Percentiles rank a stretch among this genome's conserved stretches.
Conservation (phyloP, 2,797 vertebrate species). For the Centropyge bicolor region DNA sequence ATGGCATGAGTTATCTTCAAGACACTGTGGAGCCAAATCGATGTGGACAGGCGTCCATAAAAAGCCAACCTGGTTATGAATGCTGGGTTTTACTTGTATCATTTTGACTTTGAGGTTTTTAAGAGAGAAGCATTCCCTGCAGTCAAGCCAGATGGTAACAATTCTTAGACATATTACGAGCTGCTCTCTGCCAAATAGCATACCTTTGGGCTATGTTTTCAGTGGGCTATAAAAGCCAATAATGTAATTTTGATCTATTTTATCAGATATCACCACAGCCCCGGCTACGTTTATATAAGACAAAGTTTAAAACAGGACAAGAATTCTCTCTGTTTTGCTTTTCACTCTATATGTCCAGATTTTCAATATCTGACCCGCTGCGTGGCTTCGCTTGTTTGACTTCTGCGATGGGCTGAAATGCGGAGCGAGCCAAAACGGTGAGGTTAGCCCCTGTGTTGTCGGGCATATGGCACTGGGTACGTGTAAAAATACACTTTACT, state of each 20-base stretch:
- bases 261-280: constrained; percentile 85
- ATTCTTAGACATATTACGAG: constrained; percentile 89
- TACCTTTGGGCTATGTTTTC: constrained; percentile 89
- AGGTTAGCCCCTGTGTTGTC: constrained; percentile 60
- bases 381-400: constrained; percentile 81
- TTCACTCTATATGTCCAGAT: constrained; percentile 66
- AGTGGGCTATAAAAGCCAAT: constrained; percentile 89
- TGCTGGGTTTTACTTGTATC: constrained; percentile 86
- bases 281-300: constrained; percentile 80
- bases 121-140: constrained; percentile 87
- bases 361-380: constrained; percentile 79
- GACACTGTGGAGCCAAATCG: constrained; percentile 77
- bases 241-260: constrained; percentile 91
- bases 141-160: constrained; percentile 89
- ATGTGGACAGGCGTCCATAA: constrained; percentile 81
- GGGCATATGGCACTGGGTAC: constrained; percentile 51
- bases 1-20: constrained; percentile 71
- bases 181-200: constrained; percentile 86
- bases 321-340: constrained; percentile 74
- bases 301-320: constrained; percentile 78
- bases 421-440: constrained; percentile 34
- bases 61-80: constrained; percentile 86
- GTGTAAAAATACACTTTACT: constrained; percentile 69
- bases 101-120: constrained; percentile 90
- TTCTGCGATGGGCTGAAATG: constrained; percentile 56